A percentile compares a stretch with the other conserved stretches of the same genome.
Conservation (phyloP, 1,140 invertebrate species). For the Vanessa tameamea region DNA sequence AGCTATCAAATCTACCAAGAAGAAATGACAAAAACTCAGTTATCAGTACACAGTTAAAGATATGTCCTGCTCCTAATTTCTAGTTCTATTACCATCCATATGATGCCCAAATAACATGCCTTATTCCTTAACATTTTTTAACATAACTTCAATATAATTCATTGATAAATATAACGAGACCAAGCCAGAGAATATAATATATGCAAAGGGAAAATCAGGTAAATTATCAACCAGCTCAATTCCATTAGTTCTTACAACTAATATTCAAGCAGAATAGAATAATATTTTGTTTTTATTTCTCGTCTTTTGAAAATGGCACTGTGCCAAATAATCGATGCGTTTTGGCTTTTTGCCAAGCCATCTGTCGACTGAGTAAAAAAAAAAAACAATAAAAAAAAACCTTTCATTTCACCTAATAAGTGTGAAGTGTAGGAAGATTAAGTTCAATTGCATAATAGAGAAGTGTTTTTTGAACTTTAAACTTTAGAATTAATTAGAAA, state of each 20-base stretch:
- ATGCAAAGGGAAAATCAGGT: background rate
- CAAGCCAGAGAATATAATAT: too few relatives aligned
- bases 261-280: constrained; percentile 20
- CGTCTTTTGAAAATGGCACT: constrained; percentile 51
- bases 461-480: background rate
- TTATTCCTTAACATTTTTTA: too few relatives aligned
- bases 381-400: constrained; percentile 28
- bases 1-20: too few relatives aligned
- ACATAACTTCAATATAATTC: too few relatives aligned
- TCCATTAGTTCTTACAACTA: constrained; percentile 14
- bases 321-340: constrained; percentile 67
- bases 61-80: too few relatives aligned
- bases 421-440: constrained; percentile 32
- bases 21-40: too few relatives aligned
- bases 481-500: background rate
- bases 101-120: too few relatives aligned
- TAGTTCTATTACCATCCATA: too few relatives aligned
- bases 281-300: constrained; percentile 55
- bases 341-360: constrained; percentile 57
- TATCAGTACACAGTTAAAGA: too few relatives aligned
- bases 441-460: constrained; percentile 11
- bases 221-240: background rate
- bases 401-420: constrained; percentile 36
- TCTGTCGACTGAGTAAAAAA: constrained; percentile 43
- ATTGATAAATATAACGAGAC: too few relatives aligned